phyloP scores from a whole-genome alignment of 1,140 invertebrate species.

The Caenorhabditis latens region DNA sequence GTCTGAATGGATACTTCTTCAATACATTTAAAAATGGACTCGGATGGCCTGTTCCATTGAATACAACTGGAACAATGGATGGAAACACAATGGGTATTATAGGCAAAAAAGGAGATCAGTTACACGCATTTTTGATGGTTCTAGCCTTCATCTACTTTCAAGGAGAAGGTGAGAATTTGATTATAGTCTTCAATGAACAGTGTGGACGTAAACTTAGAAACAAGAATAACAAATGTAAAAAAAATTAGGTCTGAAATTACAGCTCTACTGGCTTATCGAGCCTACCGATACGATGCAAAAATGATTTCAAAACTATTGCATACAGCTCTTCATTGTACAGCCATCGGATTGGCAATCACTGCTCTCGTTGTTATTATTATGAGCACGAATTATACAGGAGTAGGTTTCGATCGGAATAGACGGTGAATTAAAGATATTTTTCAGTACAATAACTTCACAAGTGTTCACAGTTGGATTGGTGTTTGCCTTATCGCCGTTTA shows the following conservation, averaged over 20 bases:
- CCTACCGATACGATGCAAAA: slow-evolving; percentile 63
- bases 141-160: slow-evolving; percentile 65
- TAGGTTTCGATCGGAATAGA: neutral
- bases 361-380: slow-evolving; percentile 60
- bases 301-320: slow-evolving; percentile 62
- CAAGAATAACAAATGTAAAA: neutral
- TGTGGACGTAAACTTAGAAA: neutral
- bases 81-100: neutral
- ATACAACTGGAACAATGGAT: neutral
- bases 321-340: slow-evolving; percentile 56
- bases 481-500: slow-evolving; percentile 60
- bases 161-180: slow-evolving; percentile 53
- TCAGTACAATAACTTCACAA: slow-evolving; percentile 50
- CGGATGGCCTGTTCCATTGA: slow-evolving; percentile 46
- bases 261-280: slow-evolving; percentile 64
- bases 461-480: slow-evolving; percentile 65
- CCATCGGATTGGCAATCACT: slow-evolving; percentile 54
- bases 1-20: slow-evolving; percentile 63
- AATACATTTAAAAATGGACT: slow-evolving; percentile 59
- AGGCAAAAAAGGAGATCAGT: slow-evolving; percentile 35
- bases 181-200: neutral
- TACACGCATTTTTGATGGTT: slow-evolving; percentile 65
- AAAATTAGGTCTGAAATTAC: neutral
- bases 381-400: slow-evolving; percentile 56
- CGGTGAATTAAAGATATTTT: neutral